phyloP scores from a whole-genome alignment of 1,140 invertebrate species.

The Chironomus tepperi region DNA sequence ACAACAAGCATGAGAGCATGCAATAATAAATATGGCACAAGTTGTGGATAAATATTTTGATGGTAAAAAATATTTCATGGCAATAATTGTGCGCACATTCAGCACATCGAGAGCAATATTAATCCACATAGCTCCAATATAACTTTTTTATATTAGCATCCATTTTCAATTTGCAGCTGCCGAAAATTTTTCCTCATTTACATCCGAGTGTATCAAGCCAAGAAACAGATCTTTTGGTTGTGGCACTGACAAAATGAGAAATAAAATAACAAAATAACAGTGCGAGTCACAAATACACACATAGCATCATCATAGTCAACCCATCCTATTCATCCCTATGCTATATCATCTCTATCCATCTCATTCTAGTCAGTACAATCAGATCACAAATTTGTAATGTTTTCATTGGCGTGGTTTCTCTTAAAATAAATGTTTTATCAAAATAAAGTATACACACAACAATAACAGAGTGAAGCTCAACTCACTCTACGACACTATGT shows the following conservation, averaged over 20 bases:
- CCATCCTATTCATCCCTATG: not conserved
- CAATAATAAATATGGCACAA: no score
- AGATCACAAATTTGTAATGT: constrained; percentile 19
- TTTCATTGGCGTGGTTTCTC: constrained; percentile 23
- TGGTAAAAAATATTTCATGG: no score
- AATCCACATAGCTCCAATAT: no score
- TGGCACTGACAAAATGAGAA: not conserved
- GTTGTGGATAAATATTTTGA: no score
- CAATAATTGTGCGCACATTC: no score
- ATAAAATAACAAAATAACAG: constrained; percentile 3
- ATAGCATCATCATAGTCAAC: not conserved
- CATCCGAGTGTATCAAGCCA: not conserved
- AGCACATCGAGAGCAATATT: no score
- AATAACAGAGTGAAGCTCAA: constrained; percentile 14
- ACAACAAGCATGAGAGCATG: no score
- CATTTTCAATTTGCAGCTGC: not conserved
- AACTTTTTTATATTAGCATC: no score
- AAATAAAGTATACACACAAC: constrained; percentile 20
- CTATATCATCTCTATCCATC: not conserved
- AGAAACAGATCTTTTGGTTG: no score
- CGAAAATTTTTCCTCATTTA: not conserved
- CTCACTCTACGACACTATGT: not conserved
- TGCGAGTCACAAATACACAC: not conserved
- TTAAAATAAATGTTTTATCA: constrained; percentile 23
- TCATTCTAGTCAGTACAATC: not conserved